Conservation (phyloP, 2,113 vertebrate species). For the rat (Rattus norvegicus) region GRCr8 NC_086033.1:59741501-59742000, state of each 20-base stretch:
- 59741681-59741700: background rate
- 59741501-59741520: background rate
- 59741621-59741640: background rate
- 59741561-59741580: background rate
- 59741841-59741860: background rate
- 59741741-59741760: background rate
- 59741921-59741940: background rate
- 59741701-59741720: background rate
- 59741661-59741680: background rate
- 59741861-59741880: background rate
- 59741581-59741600: background rate
- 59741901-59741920: background rate
- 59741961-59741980: background rate
- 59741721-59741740: background rate
- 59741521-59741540: constrained; percentile 4
- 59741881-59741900: background rate
- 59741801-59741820: background rate
- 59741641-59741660: background rate
- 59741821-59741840: background rate
- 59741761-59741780: background rate
- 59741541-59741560: background rate
- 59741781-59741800: background rate
- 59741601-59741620: background rate
- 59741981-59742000: background rate
- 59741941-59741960: background rate